Percentiles rank a stretch among this genome's conserved stretches.
These are phyloP conservation scores for Macrochelys suwanniensis DNA, from an alignment of 2,797 vertebrate species.

Conservation along the genomic window DNA sequence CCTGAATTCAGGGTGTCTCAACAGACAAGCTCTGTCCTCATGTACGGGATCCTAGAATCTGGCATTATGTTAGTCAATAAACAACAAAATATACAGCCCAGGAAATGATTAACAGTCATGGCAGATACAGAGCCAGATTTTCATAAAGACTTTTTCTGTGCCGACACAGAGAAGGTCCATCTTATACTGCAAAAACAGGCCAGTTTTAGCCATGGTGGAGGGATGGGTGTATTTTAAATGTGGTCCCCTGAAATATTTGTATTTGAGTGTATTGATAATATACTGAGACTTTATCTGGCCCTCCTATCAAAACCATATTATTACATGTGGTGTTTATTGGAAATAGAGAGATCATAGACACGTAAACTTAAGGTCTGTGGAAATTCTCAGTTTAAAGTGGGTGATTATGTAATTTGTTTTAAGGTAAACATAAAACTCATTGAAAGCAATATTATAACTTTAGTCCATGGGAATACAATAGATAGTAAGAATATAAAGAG, in stretches of 20 bases:
- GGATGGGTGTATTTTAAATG: background rate
- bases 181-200: background rate
- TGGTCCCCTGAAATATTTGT: background rate
- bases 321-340: background rate
- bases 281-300: background rate
- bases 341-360: background rate
- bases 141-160: background rate
- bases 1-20: background rate
- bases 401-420: background rate
- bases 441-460: background rate
- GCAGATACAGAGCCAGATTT: background rate
- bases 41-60: background rate
- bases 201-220: background rate
- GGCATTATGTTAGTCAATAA: background rate
- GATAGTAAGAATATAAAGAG: background rate
- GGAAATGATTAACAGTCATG: background rate
- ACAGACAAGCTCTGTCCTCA: background rate
- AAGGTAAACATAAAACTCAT: background rate
- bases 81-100: background rate
- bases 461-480: background rate
- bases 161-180: background rate
- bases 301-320: background rate
- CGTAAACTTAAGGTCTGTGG: background rate
- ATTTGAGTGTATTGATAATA: background rate
- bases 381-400: background rate